Percentiles rank a stretch among this genome's conserved stretches.
phyloP scores from a whole-genome alignment of 2,797 vertebrate species.

The Clarias fuscus region DNA sequence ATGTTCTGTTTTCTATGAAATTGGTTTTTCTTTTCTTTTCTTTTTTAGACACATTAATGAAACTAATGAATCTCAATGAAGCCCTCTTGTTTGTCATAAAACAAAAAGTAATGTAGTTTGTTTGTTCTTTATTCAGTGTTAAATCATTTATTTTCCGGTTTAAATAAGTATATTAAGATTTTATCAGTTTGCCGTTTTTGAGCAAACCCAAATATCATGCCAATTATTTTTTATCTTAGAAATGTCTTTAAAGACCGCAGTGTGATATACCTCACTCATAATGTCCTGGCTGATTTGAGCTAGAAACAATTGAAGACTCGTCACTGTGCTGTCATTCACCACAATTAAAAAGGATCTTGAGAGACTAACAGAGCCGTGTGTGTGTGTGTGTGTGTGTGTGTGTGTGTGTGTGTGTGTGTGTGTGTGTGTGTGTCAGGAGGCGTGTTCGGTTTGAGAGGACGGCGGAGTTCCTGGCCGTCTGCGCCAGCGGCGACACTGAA shows the following conservation, averaged over 20 bases:
- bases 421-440: conserved; percentile 63
- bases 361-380: not conserved
- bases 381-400: conserved; percentile 12
- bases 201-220: not conserved
- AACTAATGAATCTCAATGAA: too few relatives aligned
- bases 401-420: not conserved
- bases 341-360: not conserved
- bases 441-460: conserved; percentile 85
- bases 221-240: not conserved
- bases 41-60: too few relatives aligned
- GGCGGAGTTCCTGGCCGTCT: conserved; percentile 88
- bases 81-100: too few relatives aligned
- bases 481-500: conserved; percentile 84
- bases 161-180: not conserved
- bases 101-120: not conserved
- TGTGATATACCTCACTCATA: not conserved
- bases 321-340: not conserved
- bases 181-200: not conserved
- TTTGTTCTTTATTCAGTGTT: not conserved
- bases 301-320: not conserved
- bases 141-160: not conserved
- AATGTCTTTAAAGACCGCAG: not conserved
- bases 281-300: not conserved
- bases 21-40: too few relatives aligned
- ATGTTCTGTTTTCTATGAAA: too few relatives aligned